Evolutionary conservation across 2,888 invertebrate species (phyloP).

Genomic region (Ctena decussata): DNA sequence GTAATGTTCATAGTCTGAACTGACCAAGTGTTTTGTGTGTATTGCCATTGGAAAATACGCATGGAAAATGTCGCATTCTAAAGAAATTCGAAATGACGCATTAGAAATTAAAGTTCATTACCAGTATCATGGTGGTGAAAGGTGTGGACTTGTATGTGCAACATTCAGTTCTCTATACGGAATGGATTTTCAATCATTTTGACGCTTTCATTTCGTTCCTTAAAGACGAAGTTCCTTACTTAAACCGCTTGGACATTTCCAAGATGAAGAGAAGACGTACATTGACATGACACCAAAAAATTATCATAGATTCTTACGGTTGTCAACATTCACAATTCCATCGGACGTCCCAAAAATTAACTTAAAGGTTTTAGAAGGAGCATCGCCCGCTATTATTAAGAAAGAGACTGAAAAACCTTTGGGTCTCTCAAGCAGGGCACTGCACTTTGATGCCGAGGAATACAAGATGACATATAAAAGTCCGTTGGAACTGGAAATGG

Average conservation of each 20-base stretch:
- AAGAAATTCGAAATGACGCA: not conserved
- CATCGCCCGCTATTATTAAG: not conserved
- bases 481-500: not conserved
- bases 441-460: not conserved
- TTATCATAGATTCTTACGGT: not conserved
- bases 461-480: not conserved
- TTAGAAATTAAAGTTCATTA: not conserved
- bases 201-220: not conserved
- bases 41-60: too few relatives aligned
- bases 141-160: not conserved
- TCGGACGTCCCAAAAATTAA: not conserved
- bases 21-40: too few relatives aligned
- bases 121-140: not conserved
- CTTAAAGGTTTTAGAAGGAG: not conserved
- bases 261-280: not conserved
- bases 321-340: not conserved
- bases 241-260: not conserved
- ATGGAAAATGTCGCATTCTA: not conserved
- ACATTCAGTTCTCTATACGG: not conserved
- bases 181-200: not conserved
- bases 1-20: too few relatives aligned
- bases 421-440: not conserved
- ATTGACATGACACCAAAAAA: not conserved
- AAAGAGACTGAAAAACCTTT: not conserved
- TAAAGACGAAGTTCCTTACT: not conserved